Percentiles rank a stretch among this genome's conserved stretches.
Evolutionary conservation across 1,140 invertebrate species (phyloP).

Genomic region (Megathymus violae): DNA sequence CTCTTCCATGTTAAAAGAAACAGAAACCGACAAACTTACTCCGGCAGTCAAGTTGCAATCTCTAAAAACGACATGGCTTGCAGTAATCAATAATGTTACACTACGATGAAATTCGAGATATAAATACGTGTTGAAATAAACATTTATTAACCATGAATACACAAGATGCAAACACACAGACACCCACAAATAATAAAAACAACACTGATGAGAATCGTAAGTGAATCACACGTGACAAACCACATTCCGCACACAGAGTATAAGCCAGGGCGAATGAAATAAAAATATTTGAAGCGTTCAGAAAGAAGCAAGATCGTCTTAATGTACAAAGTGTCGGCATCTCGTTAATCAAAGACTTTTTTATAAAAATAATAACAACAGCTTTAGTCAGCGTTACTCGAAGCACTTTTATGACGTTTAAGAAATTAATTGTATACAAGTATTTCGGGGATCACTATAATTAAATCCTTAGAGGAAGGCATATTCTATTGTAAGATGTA

Average conservation of each 20-base stretch:
- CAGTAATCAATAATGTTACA: too few species aligned
- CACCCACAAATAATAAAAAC: not conserved
- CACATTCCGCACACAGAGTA: conserved; percentile 23
- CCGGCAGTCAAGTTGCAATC: too few species aligned
- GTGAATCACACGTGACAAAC: conserved; percentile 6
- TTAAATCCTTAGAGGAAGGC: conserved; percentile 9
- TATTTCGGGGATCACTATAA: conserved; percentile 15
- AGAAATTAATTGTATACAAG: conserved; percentile 12
- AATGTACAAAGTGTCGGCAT: conserved; percentile 1
- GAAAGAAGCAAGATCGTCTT: conserved; percentile 13
- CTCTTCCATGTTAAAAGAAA: too few species aligned
- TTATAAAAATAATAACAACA: conserved; percentile 24
- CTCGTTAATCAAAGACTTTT: conserved; percentile 20
- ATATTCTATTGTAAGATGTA: not conserved
- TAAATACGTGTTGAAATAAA: too few species aligned
- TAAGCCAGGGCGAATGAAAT: conserved; percentile 14
- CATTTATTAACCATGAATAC: not conserved
- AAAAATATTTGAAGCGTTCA: conserved; percentile 22
- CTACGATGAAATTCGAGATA: too few species aligned
- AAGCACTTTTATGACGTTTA: conserved; percentile 12
- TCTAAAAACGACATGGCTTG: too few species aligned
- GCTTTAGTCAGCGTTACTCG: conserved; percentile 22
- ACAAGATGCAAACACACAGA: conserved; percentile 16
- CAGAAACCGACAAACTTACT: too few species aligned
- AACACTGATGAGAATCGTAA: not conserved